Evolutionary conservation across 1,140 invertebrate genomes (phyloP).

Genomic region (Campoletis sonorensis): DNA sequence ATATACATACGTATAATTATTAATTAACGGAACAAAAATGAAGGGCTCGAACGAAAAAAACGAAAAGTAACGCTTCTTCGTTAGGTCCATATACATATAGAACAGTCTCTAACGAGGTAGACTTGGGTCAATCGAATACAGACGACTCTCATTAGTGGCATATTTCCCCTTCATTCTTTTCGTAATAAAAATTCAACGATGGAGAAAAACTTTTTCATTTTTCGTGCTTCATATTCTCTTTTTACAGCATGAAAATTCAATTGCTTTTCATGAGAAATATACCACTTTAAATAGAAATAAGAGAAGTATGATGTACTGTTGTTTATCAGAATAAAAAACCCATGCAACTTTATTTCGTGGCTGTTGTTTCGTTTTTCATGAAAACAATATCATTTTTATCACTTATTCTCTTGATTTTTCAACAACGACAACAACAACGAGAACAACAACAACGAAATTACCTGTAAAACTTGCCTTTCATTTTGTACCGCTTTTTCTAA

Average conservation of each 20-base stretch:
- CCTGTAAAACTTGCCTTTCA: background rate
- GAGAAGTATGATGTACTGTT: background rate
- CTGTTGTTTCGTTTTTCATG: no score
- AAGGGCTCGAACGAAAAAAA: background rate
- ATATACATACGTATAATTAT: background rate
- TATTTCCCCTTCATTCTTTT: background rate
- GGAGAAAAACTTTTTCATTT: background rate
- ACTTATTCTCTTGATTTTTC: no score
- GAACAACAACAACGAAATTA: no score
- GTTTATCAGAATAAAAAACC: no score
- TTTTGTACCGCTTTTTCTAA: no score
- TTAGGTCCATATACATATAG: background rate
- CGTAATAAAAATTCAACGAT: slow-evolving; percentile 1
- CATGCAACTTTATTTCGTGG: no score
- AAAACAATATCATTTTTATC: no score
- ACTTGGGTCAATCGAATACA: background rate
- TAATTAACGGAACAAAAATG: background rate
- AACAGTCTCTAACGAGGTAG: background rate
- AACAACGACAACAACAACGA: no score
- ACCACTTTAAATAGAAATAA: background rate
- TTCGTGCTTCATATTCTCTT: background rate
- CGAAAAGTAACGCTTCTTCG: background rate
- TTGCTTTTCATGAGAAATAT: background rate
- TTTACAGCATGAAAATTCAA: background rate
- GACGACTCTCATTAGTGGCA: no score